Conservation (phyloP, 2,888 invertebrate genomes). For the Masnerella sp. region DNA sequence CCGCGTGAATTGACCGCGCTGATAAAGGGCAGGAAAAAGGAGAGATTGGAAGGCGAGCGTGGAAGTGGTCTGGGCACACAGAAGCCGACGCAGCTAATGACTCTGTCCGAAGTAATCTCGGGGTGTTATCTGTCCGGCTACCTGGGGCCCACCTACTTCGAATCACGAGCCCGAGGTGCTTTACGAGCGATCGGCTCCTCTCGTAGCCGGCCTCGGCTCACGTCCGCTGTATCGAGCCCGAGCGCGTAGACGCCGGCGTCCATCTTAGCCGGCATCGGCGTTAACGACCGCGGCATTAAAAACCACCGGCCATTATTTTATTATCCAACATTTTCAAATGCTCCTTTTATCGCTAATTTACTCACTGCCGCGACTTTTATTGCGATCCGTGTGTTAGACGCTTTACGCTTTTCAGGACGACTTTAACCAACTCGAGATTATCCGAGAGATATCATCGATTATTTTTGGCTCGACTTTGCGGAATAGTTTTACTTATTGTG, state of each 20-base stretch:
- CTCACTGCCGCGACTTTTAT: slow-evolving; percentile 46
- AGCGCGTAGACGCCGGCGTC: slow-evolving; percentile 59
- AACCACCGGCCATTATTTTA: slow-evolving; percentile 49
- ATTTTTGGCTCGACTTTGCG: too few relatives aligned
- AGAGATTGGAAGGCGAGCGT: slow-evolving; percentile 63
- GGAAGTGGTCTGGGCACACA: slow-evolving; percentile 71
- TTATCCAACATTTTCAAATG: slow-evolving; percentile 53
- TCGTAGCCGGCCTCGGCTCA: slow-evolving; percentile 38
- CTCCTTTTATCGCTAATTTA: slow-evolving; percentile 52
- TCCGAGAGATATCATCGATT: too few relatives aligned
- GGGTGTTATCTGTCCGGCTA: slow-evolving; percentile 77
- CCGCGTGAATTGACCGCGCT: slow-evolving; percentile 70
- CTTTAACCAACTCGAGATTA: slow-evolving; percentile 1
- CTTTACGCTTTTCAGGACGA: not conserved
- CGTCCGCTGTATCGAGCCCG: slow-evolving; percentile 46
- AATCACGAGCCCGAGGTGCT: slow-evolving; percentile 74
- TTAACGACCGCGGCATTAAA: slow-evolving; percentile 55
- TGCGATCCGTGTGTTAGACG: slow-evolving; percentile 15
- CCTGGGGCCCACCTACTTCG: slow-evolving; percentile 78
- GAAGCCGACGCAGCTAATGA: slow-evolving; percentile 78
- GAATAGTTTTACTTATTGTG: not conserved
- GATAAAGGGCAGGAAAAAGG: slow-evolving; percentile 66
- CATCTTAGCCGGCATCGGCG: slow-evolving; percentile 43
- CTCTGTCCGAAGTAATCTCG: slow-evolving; percentile 77
- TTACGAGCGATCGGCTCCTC: slow-evolving; percentile 62